A percentile compares a stretch with the other conserved stretches of the same genome.
Evolutionary conservation across 2,113 vertebrate genomes (phyloP).

Genomic region (Vulpes vulpes): DNA sequence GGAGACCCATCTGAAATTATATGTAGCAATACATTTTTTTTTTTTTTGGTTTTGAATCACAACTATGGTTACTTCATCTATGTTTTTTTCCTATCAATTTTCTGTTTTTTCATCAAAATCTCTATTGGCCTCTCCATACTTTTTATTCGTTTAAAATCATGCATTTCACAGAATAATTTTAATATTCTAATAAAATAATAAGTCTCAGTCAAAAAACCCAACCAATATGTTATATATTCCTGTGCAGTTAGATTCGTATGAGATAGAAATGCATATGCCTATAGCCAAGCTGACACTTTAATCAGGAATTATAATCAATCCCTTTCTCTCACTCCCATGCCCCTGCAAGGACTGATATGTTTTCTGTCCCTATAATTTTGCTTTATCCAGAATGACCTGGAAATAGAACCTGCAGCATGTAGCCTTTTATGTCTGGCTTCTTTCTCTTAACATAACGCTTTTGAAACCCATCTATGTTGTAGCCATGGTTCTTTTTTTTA

Average conservation of each 20-base stretch:
- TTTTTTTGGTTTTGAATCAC: background rate
- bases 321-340: background rate
- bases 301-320: background rate
- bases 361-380: background rate
- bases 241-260: background rate
- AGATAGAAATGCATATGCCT: background rate
- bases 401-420: background rate
- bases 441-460: background rate
- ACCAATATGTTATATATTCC: background rate
- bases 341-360: background rate
- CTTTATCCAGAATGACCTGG: background rate
- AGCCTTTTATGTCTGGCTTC: background rate
- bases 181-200: background rate
- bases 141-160: background rate
- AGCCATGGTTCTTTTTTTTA: background rate
- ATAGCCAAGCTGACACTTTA: background rate
- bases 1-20: background rate
- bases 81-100: background rate
- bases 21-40: background rate
- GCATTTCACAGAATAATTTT: background rate
- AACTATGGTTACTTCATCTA: background rate
- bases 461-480: background rate
- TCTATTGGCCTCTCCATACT: background rate
- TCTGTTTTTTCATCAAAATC: background rate
- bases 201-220: background rate